Base-by-base conservation (phyloP, 2,888 invertebrate genomes). In the Lasioglossum marginatum region DNA sequence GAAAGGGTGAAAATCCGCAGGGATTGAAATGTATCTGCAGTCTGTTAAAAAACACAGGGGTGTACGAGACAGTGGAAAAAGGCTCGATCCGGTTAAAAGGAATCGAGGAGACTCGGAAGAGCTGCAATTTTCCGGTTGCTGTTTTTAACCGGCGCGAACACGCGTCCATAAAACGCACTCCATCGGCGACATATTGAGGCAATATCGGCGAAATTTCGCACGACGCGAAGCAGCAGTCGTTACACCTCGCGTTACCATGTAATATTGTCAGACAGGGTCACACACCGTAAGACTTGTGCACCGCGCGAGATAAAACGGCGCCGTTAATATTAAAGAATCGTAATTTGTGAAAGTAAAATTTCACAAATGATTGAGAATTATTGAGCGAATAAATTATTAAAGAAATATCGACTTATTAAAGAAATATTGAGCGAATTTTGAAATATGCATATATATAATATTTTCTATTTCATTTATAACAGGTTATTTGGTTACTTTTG, bases 131-230 rank as follows among this genome's bases (percentile, higher is more conserved):
- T 27, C 68, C 31, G 72, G 37, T 79, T 23, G 71, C 63, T 85
- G 79, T 85, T 83, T 85, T 74, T 79, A 83, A 83, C 57, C 77
- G 68, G 40, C 72, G 68, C 75, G 68, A 8, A 2, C 68, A 10
- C 40, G 27, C 73, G 77, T 48, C 70, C 70, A 74, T 85, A 80
- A 80, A 85, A 85, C 83, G 85, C 85, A 85, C 83, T 79, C 85
- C 34, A 45, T 40, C 43, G 37, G 79, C 85, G 77, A 83, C 83
- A 77, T 85, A 85, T 85, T 12, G 83, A 63, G 73, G 83, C 77
- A 77, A 85, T 83, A 83, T 77, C 85, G 79, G 85, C 77, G 79
- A 73, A 85, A 83, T 79, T 85, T 83, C 79, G 60, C 79, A 52
- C 83, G 68, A 79, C 73, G 68, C 5, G 79, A 66, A 76, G 73